Evolutionary conservation across 2,888 invertebrate species (phyloP).

Genomic region (Ornithoptera priamus): DNA sequence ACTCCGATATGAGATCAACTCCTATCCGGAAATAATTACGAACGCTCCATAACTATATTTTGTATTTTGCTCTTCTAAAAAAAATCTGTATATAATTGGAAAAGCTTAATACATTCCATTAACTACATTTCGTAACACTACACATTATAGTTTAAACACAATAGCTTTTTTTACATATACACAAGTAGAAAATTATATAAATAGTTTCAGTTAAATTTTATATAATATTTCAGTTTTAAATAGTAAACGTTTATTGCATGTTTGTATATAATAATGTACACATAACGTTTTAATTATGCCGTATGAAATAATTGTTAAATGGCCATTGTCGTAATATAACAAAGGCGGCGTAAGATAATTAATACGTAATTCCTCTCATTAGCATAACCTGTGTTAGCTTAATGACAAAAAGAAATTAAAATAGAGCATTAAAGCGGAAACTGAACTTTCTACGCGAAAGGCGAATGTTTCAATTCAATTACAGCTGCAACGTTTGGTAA

Average conservation of each 20-base stretch:
- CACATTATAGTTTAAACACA: no score
- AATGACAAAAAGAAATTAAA: slow-evolving; percentile 27
- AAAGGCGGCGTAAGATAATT: slow-evolving; percentile 41
- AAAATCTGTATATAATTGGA: neutral
- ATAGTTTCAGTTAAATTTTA: neutral
- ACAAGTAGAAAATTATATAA: neutral
- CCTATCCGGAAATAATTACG: slow-evolving; percentile 29
- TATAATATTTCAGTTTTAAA: neutral
- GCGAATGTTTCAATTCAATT: slow-evolving; percentile 20
- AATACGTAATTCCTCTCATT: slow-evolving; percentile 45
- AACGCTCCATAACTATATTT: neutral
- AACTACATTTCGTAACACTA: neutral
- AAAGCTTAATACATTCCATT: neutral
- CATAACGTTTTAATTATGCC: slow-evolving; percentile 4
- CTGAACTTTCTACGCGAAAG: slow-evolving; percentile 20
- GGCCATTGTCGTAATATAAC: slow-evolving; percentile 46
- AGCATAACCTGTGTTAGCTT: slow-evolving; percentile 37
- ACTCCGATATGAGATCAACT: slow-evolving; percentile 31
- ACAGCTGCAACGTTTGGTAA: slow-evolving; percentile 9
- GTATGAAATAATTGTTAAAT: slow-evolving; percentile 39
- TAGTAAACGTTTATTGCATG: neutral
- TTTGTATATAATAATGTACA: slow-evolving; percentile 3
- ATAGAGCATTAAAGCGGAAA: slow-evolving; percentile 1
- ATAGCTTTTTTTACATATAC: neutral
- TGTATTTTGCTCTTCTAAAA: neutral